Base-by-base conservation (phyloP, 2,888 invertebrate genomes). In the Melanophora roralis region DNA sequence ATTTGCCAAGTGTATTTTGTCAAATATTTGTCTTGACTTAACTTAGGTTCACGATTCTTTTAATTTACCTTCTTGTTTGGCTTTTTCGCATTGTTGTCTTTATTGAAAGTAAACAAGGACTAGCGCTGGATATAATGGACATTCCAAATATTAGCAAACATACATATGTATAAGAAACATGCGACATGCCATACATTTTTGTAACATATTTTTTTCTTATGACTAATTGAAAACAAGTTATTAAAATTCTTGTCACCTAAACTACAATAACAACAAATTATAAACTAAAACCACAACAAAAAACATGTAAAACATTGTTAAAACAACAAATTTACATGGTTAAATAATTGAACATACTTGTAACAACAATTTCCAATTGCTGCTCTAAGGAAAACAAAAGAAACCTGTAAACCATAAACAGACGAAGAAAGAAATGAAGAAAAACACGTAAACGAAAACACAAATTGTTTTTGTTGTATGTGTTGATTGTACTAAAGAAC, bases 281-380 rank as follows among this genome's bases (percentile, higher is more conserved):
- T 32, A 59, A 45, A 69, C 7, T 27, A n/a, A 55, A 47, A 68
- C 55, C 45, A 65, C 27, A 32, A 62, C 38, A 60, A 32, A 59
- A 19, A 59, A 36, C 23, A 49, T 55, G 55, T 27, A 79, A 83
- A 82, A 82, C 79, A 80, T 78, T 81, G 82, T 82, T 68, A 60
- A 80, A 81, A 85, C 85, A 84, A 69, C 81, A 81, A 86, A 86
- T 85, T 86, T 86, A 86, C 87, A 87, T 85, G 84, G 84, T 78
- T 84, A 86, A 88, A 86, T 88, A 88, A 88, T 88, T 88, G 89
- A 87, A 88, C 80, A 76, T 72, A 67, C 49, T 74, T 65, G 65
- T 65, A 80, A 59, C 86, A 86, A 84, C 85, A 86, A 85, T 88
- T 85, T 85, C 85, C 86, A 85, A 86, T 87, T 86, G 84, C 83